These are phyloP conservation scores for Actenoides lindsayi DNA, from an alignment of 2,113 vertebrate genomes.

Conservation along the genomic window DNA sequence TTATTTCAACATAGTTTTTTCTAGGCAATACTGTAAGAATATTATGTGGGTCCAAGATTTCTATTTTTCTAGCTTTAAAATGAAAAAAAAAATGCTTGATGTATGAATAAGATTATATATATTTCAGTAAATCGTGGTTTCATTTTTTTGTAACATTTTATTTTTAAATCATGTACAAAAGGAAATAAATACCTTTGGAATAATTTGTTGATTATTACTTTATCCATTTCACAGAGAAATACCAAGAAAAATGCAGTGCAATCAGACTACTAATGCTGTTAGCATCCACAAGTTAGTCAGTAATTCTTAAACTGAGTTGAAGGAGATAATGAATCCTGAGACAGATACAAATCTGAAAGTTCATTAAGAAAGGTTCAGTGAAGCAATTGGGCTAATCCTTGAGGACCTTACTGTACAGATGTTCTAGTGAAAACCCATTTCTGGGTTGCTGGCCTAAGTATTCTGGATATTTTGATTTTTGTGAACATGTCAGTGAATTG, in stretches of 20 bases:
- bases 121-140: background rate
- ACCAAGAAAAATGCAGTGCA: background rate
- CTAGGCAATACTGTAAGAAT: background rate
- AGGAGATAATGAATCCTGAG: background rate
- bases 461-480: background rate
- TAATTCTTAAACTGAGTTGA: background rate
- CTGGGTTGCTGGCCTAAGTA: background rate
- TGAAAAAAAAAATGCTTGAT: background rate
- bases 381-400: background rate
- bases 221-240: background rate
- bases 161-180: background rate
- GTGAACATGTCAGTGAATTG: background rate
- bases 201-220: background rate
- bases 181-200: constrained; percentile 25
- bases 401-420: background rate
- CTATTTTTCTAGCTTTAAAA: constrained; percentile 22
- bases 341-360: background rate
- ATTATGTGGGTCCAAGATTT: background rate
- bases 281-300: background rate
- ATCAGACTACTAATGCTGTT: background rate
- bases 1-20: background rate
- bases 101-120: background rate
- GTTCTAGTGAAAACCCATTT: background rate
- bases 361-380: background rate
- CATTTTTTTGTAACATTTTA: background rate